Conservation (phyloP, 2,797 vertebrate genomes). For the Alfaro cultratus region DNA sequence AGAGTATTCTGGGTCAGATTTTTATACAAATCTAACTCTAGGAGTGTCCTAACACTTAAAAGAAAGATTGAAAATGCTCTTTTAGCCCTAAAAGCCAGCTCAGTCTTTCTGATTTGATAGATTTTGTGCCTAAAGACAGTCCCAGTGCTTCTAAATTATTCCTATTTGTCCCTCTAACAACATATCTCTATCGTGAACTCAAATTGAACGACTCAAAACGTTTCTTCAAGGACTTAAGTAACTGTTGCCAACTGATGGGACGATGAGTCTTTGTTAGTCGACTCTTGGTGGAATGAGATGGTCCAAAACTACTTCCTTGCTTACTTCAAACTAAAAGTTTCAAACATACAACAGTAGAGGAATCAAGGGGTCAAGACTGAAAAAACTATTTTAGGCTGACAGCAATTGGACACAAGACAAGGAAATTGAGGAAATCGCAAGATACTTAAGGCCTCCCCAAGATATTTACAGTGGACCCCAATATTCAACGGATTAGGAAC, state of each 20-base stretch:
- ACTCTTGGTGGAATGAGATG: background rate
- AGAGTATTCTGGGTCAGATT: background rate
- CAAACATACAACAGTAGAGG: background rate
- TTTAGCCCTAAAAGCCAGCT: background rate
- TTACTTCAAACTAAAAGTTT: background rate
- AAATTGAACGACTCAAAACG: background rate
- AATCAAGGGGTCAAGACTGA: background rate
- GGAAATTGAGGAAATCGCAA: background rate
- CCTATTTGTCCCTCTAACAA: background rate
- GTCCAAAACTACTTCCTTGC: background rate
- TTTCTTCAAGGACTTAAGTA: background rate
- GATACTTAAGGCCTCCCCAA: background rate
- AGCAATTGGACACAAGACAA: background rate
- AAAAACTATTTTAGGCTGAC: background rate
- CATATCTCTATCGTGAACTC: background rate
- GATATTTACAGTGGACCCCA: background rate
- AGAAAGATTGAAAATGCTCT: background rate
- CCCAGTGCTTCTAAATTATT: background rate
- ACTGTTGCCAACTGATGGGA: background rate
- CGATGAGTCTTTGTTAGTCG: background rate
- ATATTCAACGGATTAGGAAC: background rate
- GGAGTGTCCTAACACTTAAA: background rate
- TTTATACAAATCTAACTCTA: background rate
- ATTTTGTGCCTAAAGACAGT: background rate
- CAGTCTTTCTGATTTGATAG: background rate